Percentiles rank a stretch among this genome's conserved stretches.
These are phyloP conservation scores for Brachirus orientalis DNA, from an alignment of 2,113 vertebrate genomes.

Conservation along the genomic window DNA sequence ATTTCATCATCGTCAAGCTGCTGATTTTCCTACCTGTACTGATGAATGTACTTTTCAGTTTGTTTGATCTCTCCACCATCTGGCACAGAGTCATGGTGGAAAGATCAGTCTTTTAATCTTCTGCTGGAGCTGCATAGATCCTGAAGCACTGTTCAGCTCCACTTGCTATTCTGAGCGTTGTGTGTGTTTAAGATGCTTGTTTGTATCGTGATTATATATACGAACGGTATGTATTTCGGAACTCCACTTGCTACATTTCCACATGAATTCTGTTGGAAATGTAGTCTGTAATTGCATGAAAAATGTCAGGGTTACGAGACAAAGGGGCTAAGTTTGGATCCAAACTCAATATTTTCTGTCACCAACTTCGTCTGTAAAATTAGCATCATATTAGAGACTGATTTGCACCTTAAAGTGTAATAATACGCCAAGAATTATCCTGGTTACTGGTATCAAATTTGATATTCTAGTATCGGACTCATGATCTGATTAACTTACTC, in stretches of 20 bases:
- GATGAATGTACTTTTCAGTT: conserved; percentile 19
- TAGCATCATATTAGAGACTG: too few relatives aligned
- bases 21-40: conserved; percentile 6
- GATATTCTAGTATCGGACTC: too few relatives aligned
- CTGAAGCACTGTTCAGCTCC: not conserved
- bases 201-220: conserved; percentile 17
- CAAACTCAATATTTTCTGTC: too few relatives aligned
- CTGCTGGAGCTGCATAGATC: conserved; percentile 11
- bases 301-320: not conserved
- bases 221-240: not conserved
- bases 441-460: too few relatives aligned
- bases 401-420: too few relatives aligned
- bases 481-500: too few relatives aligned
- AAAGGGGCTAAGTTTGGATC: too few relatives aligned
- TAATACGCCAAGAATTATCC: too few relatives aligned
- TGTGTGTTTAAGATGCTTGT: conserved; percentile 1
- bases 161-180: conserved; percentile 11
- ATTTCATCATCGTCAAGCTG: conserved; percentile 18
- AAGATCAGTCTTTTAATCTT: conserved; percentile 43
- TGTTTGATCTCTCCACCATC: conserved; percentile 31
- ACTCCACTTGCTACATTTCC: too few relatives aligned
- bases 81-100: conserved; percentile 26
- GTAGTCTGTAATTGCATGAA: not conserved
- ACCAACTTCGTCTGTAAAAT: too few relatives aligned
- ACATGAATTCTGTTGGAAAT: too few relatives aligned